These are phyloP conservation scores for Holocentrus rufus DNA, from an alignment of 2,797 vertebrate genomes.

Conservation along the genomic window DNA sequence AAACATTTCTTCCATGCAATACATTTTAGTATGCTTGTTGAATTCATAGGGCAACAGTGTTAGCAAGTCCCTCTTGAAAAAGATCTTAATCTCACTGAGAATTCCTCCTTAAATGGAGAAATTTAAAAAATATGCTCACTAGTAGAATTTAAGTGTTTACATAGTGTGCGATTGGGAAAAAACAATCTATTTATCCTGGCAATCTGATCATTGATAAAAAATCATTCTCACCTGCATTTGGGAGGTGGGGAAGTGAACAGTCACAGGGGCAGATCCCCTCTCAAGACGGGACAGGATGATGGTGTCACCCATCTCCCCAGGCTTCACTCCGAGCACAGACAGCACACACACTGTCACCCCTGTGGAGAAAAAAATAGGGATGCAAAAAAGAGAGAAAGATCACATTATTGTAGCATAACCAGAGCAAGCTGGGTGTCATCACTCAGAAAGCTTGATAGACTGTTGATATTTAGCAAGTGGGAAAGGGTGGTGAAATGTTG, in stretches of 20 bases:
- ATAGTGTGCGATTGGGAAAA: no score
- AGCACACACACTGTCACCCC: constrained; percentile 89
- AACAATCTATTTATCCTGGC: background rate
- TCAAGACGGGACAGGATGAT: constrained; percentile 88
- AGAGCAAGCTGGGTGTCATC: background rate
- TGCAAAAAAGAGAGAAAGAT: background rate
- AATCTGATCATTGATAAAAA: background rate
- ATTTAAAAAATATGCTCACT: no score
- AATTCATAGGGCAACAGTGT: no score
- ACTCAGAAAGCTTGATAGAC: background rate
- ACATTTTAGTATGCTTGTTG: background rate
- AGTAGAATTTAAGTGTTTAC: no score
- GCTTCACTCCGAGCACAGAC: constrained; percentile 80
- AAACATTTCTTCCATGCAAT: no score
- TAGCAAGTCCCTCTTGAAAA: no score
- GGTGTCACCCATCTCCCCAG: constrained; percentile 79
- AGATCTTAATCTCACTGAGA: no score
- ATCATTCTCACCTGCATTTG: constrained; percentile 77
- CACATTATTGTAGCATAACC: background rate
- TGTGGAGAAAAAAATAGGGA: constrained; percentile 51
- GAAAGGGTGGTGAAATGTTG: no score
- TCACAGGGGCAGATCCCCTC: constrained; percentile 80
- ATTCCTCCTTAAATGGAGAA: no score
- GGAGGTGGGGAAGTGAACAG: constrained; percentile 83
- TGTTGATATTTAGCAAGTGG: background rate